These are phyloP conservation scores for Platycheirus rosarum DNA, from an alignment of 2,888 invertebrate genomes.

Conservation along the genomic window DNA sequence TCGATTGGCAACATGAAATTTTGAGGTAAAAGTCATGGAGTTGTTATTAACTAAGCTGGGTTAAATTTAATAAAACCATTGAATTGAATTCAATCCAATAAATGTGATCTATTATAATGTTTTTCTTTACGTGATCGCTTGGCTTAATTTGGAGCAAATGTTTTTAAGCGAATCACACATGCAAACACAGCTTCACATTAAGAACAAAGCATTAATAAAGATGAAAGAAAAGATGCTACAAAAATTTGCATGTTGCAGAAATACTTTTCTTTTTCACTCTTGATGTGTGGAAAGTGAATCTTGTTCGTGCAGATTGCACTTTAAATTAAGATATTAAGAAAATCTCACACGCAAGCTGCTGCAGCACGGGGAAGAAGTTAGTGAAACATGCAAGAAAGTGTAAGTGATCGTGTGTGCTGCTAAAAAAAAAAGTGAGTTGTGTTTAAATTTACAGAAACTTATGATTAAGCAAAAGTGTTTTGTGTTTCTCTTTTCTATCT, in stretches of 20 bases:
- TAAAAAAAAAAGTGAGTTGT: conserved; percentile 28
- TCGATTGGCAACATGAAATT: conserved; percentile 85
- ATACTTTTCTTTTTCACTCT: conserved; percentile 38
- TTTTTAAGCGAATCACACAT: neutral
- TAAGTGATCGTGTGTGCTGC: conserved; percentile 47
- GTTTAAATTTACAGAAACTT: conserved; percentile 28
- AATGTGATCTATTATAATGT: conserved; percentile 18
- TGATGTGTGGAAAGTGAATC: conserved; percentile 64
- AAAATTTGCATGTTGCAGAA: conserved; percentile 54
- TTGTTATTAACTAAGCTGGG: conserved; percentile 12
- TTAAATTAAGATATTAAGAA: conserved; percentile 58
- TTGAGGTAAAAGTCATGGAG: conserved; percentile 74
- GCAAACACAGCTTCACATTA: neutral
- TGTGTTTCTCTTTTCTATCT: conserved; percentile 11
- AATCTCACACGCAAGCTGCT: conserved; percentile 53
- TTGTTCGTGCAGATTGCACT: conserved; percentile 60
- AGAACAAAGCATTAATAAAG: conserved; percentile 14
- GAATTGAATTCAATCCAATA: conserved; percentile 27
- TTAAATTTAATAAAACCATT: conserved; percentile 51
- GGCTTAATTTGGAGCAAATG: conserved; percentile 21
- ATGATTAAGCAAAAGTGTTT: conserved; percentile 46
- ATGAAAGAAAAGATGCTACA: conserved; percentile 7
- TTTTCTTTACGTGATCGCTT: conserved; percentile 31
- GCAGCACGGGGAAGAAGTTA: conserved; percentile 54
- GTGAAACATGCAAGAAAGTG: conserved; percentile 71